Base-by-base conservation (phyloP, 53 echinoderm and acorn worm genomes). In the Stichopus horrens region DNA sequence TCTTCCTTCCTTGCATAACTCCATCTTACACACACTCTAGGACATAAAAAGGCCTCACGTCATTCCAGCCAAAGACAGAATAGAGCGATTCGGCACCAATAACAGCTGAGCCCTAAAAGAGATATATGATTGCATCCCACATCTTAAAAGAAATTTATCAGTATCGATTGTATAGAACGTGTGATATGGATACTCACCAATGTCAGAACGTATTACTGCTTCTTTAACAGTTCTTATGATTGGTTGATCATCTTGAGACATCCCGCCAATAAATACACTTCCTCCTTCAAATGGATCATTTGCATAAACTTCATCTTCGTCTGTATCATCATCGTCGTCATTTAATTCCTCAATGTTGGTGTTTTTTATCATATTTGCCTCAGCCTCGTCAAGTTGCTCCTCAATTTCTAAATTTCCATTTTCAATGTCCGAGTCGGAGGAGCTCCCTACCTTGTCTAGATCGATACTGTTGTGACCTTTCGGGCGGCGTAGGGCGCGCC, bases 171-270 rank as follows among this genome's bases (percentile, higher is more conserved):
- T 2, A 37, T 37, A 37, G 37, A 37, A 37, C 0, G 37, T 37
- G 37, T 37, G 37, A 37, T 37, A 37, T 37, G 37, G 37, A 37
- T 37, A 79, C 79, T 79, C 54, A 79, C 79, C 52, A 6, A 79
- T 79, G 54, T 79, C 79, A 79, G 79, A 7, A 53, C 19, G 51
- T 18, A 56, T 18, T 4, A 79, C 79, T 51, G 79, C 79, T 8
- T 79, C 79, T 79, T 79, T 79, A 18, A 79, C 79, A 5, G 79
- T 79, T 16, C 53, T 79, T 7, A 79, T 53, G 19, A 16, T 55
- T 9, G 79, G 6, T 53, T 54, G 53, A 0, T 79, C 79, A 54
- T 79, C 54, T 63, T 13, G 10, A 13, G 63, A 13, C 16, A 63
- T 8, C 6, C 54, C 75, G 21, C 21, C 55, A 5, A 79, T 79